Base-by-base conservation (phyloP, 1,140 invertebrate genomes). In the Reticulitermes speratus region DNA sequence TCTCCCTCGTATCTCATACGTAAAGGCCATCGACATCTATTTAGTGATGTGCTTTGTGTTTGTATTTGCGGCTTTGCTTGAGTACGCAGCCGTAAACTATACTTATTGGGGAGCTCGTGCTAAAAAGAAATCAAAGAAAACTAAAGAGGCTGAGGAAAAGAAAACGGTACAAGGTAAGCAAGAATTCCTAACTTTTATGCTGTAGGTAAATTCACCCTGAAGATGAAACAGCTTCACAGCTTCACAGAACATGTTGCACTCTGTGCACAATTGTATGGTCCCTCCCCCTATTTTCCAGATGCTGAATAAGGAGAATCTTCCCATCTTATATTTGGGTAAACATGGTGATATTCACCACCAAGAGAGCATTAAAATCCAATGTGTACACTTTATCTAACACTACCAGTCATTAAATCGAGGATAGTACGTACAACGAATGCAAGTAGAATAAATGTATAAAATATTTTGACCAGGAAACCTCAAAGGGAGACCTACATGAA, bases 81-180 rank as follows among this genome's bases (percentile, higher is more conserved):
- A 99, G 90, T 99, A 98, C 88, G 97, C 97, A 11, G 96, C 96
- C 0, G 98, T 99, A 0, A 99, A 99, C 93, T 99, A 99, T 91
- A 99, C 97, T 0, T 99, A 99, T 91, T 99, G 98, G 98, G 98
- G 98, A 25, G 97, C 96, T 5, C 92, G 97, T 87, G 97, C 96
- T 14, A 97, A 96, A 92, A 99, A 97, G 92, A 97, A 97, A 90
- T 95, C 93, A 88, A 92, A 86, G 52, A 89, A 89, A 83, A 87
- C 81, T 52, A 96, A 96, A 90, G 94, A 94, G 91, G 91, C 93
- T 87, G 95, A 95, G 90, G 94, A 94, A 94, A 95, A 87, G 93
- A 94, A 16, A 93, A 92, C 87, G 92, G 91, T 88, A 91, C 90
- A 88, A 89, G 91, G 82, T 87, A 90, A 82, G 88, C 90, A 81